Conservation (phyloP, 2,797 vertebrate genomes). For the Orientallactaga sibirica region DNA sequence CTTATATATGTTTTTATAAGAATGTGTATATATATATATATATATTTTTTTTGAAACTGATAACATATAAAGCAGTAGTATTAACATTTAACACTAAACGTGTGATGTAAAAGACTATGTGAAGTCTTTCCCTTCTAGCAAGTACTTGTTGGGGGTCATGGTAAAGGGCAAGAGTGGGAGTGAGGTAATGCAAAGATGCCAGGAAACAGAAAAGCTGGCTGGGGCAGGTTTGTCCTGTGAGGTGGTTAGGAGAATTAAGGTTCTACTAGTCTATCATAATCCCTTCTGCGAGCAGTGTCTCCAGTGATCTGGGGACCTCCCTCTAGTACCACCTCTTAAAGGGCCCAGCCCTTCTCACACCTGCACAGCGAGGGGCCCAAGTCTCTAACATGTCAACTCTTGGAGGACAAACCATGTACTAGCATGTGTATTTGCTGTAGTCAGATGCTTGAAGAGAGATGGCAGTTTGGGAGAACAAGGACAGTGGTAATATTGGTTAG, state of each 20-base stretch:
- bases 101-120: neutral
- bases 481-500: neutral
- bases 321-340: neutral
- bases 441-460: constrained; percentile 15
- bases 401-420: neutral
- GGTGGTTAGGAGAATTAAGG: neutral
- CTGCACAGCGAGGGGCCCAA: too few species aligned
- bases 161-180: neutral
- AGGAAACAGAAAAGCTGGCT: neutral
- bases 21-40: neutral
- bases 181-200: neutral
- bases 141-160: neutral
- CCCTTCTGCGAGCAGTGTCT: neutral
- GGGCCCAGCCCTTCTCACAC: neutral
- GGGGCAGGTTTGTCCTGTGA: neutral
- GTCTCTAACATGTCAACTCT: too few species aligned
- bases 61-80: neutral
- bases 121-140: neutral
- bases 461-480: neutral
- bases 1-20: neutral
- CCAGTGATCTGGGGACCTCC: neutral
- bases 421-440: neutral
- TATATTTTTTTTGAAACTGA: neutral
- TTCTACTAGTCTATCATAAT: neutral
- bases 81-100: neutral